Base-by-base conservation (phyloP, 2,888 invertebrate genomes). In the Apamea monoglypha region DNA sequence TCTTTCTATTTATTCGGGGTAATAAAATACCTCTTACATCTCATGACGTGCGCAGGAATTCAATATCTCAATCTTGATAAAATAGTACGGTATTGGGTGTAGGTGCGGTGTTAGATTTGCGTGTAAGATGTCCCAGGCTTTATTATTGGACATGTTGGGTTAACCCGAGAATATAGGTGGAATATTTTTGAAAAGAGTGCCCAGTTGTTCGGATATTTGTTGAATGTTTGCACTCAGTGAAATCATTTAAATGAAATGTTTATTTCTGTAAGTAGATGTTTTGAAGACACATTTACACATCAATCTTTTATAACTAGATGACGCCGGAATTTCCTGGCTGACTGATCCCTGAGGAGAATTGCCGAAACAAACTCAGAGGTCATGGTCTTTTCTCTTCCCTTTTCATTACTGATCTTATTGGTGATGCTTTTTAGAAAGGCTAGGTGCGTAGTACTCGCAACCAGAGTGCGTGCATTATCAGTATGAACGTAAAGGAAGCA, bases 41-140 rank as follows among this genome's bases (percentile, higher is more conserved):
- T 70, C 86, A 81, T 89, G 88, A 90, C 90, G 85, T 91, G 89
- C 82, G 84, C 81, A 75, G 86, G 86, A 91, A 91, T 90, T 90
- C 91, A 92, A 91, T 92, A 91, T 86, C 89, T 90, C 90, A 90
- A 89, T 88, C 87, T 79, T 83, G 76, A 85, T 85, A 83, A 85
- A 85, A 85, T 86, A 86, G 74, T 85, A 78, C 71, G 82, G 79
- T 84, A 81, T 85, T 81, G 76, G 80, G 78, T 74, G 78, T 66
- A 72, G 63, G 69, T 80, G 74, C 29, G 67, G 69, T 80, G 47
- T 79, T 71, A 75, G 81, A 87, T 85, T 87, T 87, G 85, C 76
- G 78, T 83, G 81, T 81, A 53, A 74, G 70, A 67, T 82, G 71
- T 76, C 64, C 56, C 66, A 53, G 36, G 68, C 50, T 75, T 80